Evolutionary conservation across 2,888 invertebrate genomes (phyloP).

Genomic region (Erebia epiphron): DNA sequence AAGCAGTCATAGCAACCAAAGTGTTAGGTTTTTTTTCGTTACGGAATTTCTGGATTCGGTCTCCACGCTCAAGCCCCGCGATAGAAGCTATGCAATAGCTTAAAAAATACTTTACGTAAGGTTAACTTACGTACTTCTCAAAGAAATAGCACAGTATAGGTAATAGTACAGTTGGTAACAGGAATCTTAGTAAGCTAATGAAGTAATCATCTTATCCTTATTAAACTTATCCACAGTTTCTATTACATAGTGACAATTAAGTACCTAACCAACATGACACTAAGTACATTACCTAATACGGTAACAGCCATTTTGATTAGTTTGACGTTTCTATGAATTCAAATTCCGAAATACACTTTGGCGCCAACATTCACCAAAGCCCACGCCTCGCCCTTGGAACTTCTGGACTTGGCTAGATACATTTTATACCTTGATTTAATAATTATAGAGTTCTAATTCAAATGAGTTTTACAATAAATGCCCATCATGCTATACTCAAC

Average conservation of each 20-base stretch:
- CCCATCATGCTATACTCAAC: conserved; percentile 12
- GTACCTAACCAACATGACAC: conserved; percentile 24
- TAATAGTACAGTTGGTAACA: no score
- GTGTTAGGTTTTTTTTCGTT: no score
- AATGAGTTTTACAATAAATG: neutral
- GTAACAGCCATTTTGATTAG: conserved; percentile 23
- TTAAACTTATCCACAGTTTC: neutral
- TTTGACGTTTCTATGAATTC: conserved; percentile 32
- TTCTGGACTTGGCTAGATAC: conserved; percentile 15
- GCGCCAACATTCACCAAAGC: conserved; percentile 45
- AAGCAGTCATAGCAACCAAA: no score
- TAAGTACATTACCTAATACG: conserved; percentile 20
- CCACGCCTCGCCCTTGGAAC: conserved; percentile 40
- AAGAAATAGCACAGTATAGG: no score
- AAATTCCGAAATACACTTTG: conserved; percentile 28
- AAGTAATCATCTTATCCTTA: neutral
- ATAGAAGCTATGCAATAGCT: no score
- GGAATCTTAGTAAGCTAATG: neutral
- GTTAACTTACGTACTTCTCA: no score
- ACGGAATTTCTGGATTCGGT: no score
- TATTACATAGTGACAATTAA: no score
- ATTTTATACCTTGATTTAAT: neutral
- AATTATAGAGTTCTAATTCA: neutral
- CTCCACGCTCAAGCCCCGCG: no score
- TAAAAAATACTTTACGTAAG: no score